Evolutionary conservation across 2,888 invertebrate species (phyloP), one percentile per base, ranked within the genome.

Genomic region (Drosophila paramelanica): DNA sequence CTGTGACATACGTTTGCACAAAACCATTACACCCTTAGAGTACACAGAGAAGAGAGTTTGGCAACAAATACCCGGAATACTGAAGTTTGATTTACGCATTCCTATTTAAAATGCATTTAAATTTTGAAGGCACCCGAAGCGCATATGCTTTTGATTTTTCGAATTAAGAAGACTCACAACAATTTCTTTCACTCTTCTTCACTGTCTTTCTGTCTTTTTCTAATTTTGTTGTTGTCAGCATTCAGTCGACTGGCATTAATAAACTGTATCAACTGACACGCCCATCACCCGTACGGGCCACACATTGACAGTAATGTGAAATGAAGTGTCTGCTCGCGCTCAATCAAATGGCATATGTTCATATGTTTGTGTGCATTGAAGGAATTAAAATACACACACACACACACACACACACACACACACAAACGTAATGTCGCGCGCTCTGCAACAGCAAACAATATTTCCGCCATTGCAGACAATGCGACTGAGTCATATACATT

Each of bases 391-490:
- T 46, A 53, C 52, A 51, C 20, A 53, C 33, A 57, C 47, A 59
- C 33, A 62, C 67, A 53, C 13, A 56, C 36, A 68, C 27, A 53
- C 39, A 51, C 39, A 46, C 47, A 53, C 25, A 53, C 14, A 60
- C 14, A 53, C 41, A 31, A 43, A 64, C 49, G 56, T 53, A 61
- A 36, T 50, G 13, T 46, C 53, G 38, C 39, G 23, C 6, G 13
- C 31, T 43, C 38, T 23, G 49, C 55, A 60, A 51, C 60, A 47
- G 55, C 70, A 66, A 79, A 67, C 62, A 67, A 79, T 82, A 83
- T 83, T 88, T 88, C 87, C 88, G 88, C 81, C 52, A 67, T 46
- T 66, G 77, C 76, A 78, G 78, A 83, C 88, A 86, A 83, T 88
- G 77, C 68, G 60, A 65, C 68, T 47, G 76, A 88, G 72, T 53